Percentiles rank a stretch among this genome's conserved stretches.
Conservation (phyloP, 2,888 invertebrate genomes). For the Acanthosepion esculentum region DNA sequence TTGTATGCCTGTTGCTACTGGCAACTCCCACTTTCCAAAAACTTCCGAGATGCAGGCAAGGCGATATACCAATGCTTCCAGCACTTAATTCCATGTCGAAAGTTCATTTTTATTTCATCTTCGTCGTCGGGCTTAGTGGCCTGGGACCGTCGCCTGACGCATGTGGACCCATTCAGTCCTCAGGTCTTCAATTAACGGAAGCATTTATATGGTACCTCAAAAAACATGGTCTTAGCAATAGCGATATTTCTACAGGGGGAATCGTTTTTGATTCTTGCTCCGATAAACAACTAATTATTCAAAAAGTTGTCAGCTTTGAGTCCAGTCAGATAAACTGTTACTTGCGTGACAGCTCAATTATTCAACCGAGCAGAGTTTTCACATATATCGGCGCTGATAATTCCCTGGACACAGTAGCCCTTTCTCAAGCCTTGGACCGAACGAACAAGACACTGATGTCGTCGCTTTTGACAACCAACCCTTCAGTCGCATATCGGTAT, state of each 20-base stretch:
- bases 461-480: neutral
- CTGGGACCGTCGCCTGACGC: slow-evolving; percentile 56
- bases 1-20: neutral
- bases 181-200: slow-evolving; percentile 67
- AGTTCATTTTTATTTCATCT: slow-evolving; percentile 66
- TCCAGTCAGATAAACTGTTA: neutral
- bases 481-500: slow-evolving; percentile 54
- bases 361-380: slow-evolving; percentile 62
- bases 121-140: slow-evolving; percentile 66
- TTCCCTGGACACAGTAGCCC: neutral
- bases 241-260: slow-evolving; percentile 62
- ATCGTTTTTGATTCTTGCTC: slow-evolving; percentile 69
- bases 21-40: neutral
- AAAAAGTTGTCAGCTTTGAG: slow-evolving; percentile 65
- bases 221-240: slow-evolving; percentile 53
- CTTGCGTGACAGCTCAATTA: neutral
- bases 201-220: slow-evolving; percentile 74
- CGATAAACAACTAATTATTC: slow-evolving; percentile 57
- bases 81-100: slow-evolving; percentile 48
- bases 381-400: slow-evolving; percentile 68
- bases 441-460: neutral
- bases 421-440: neutral
- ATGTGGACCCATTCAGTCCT: slow-evolving; percentile 58
- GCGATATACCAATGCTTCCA: slow-evolving; percentile 45
- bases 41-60: neutral